Conservation (phyloP, 2,888 invertebrate genomes). For the Tetranychus truncatus region DNA sequence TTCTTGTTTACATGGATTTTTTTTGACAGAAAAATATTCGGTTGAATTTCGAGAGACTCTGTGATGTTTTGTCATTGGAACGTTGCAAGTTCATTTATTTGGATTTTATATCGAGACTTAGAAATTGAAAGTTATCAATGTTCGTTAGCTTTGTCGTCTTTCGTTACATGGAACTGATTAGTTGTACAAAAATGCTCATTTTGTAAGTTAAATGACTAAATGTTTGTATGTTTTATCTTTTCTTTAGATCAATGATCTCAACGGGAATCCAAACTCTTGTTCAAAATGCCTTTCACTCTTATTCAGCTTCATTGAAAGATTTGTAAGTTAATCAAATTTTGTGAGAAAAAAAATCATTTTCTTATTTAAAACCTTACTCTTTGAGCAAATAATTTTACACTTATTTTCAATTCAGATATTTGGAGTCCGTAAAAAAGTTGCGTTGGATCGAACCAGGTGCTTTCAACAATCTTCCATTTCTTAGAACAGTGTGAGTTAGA, state of each 20-base stretch:
- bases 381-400: neutral
- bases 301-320: slow-evolving; percentile 9
- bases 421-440: slow-evolving; percentile 21
- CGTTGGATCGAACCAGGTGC: slow-evolving; percentile 22
- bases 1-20: too few species aligned
- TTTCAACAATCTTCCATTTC: slow-evolving; percentile 19
- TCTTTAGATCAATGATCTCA: neutral
- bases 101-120: too few species aligned
- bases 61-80: too few species aligned
- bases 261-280: neutral
- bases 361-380: neutral
- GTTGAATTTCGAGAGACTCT: too few species aligned
- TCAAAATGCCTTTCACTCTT: neutral
- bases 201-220: too few species aligned
- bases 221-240: neutral
- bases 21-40: too few species aligned
- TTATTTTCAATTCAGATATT: slow-evolving; percentile 14
- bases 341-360: too few species aligned
- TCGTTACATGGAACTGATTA: too few species aligned
- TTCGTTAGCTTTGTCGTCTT: too few species aligned
- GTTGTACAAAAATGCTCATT: too few species aligned
- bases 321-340: slow-evolving; percentile 9
- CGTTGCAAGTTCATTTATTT: too few species aligned
- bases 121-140: too few species aligned
- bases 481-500: slow-evolving; percentile 24